phyloP scores from a whole-genome alignment of 1,140 invertebrate genomes.

The Cyclargus thomasi region DNA sequence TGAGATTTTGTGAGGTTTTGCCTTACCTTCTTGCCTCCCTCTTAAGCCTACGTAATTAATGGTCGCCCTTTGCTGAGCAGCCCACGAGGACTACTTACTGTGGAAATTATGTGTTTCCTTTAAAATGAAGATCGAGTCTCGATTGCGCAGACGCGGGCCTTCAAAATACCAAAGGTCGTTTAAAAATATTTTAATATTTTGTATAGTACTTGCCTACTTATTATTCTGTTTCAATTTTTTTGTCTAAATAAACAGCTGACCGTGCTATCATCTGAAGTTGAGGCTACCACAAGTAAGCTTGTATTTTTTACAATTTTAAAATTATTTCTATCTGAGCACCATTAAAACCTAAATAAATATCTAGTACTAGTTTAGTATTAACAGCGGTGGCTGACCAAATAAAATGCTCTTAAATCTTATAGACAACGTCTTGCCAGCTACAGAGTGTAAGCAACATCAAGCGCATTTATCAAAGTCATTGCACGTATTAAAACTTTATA shows the following conservation, averaged over 20 bases:
- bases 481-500: neutral
- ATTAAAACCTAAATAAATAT: too few relatives aligned
- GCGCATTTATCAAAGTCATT: constrained; percentile 10
- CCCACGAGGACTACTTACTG: neutral
- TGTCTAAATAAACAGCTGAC: neutral
- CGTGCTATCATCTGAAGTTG: neutral
- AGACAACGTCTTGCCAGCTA: neutral
- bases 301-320: neutral
- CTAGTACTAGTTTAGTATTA: neutral
- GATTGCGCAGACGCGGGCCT: neutral
- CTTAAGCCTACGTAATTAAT: constrained; percentile 3
- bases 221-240: neutral
- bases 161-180: neutral
- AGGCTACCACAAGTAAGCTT: neutral
- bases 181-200: too few relatives aligned
- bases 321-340: neutral
- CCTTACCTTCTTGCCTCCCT: neutral
- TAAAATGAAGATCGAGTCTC: neutral
- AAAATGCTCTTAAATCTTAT: constrained; percentile 12
- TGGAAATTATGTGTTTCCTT: neutral
- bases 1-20: constrained; percentile 3
- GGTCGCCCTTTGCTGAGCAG: neutral
- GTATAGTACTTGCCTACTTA: neutral
- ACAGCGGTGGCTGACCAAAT: neutral
- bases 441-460: neutral